Evolutionary conservation across 2,113 vertebrate species (phyloP).

Genomic region (Eudyptes chrysolophus): DNA sequence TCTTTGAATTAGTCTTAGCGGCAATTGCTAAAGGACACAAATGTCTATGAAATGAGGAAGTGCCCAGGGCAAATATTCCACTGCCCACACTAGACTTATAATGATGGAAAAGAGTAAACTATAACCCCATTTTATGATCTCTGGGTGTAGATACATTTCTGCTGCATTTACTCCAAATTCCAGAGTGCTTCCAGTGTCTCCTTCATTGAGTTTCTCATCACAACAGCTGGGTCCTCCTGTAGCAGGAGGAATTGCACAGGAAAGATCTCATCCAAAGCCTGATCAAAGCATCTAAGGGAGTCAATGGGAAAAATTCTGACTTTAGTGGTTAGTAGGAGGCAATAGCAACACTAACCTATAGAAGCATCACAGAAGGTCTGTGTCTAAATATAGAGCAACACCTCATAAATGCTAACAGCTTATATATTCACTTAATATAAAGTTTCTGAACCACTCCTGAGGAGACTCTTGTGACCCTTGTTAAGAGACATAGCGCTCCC

Average conservation of each 20-base stretch:
- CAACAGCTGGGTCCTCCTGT: fast-evolving
- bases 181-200: neutral
- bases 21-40: neutral
- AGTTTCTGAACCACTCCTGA: neutral
- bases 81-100: neutral
- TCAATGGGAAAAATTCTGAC: neutral
- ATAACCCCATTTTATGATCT: neutral
- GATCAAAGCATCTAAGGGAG: neutral
- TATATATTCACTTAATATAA: neutral
- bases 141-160: neutral
- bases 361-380: neutral
- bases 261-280: neutral
- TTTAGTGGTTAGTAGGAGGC: neutral
- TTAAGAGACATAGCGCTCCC: neutral
- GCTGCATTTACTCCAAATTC: neutral
- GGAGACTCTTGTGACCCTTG: neutral
- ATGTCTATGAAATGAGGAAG: neutral
- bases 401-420: neutral
- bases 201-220: neutral
- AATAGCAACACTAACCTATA: neutral
- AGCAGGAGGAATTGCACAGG: neutral
- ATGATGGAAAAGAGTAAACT: neutral
- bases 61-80: neutral
- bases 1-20: neutral
- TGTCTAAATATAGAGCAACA: neutral